Conservation (phyloP, 2,797 vertebrate genomes). For the Enteromius anoplus region DNA sequence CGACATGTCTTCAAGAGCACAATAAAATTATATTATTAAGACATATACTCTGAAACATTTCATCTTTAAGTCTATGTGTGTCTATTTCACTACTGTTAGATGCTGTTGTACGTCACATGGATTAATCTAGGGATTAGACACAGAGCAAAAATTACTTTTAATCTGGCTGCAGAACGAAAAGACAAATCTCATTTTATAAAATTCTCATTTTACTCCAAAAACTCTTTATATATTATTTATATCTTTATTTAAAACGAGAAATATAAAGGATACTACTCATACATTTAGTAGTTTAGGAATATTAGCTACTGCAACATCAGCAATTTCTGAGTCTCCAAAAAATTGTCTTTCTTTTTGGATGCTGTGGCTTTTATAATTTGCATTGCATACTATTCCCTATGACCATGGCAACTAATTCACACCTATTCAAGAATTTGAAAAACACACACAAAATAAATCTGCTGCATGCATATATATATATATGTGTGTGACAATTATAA, state of each 20-base stretch:
- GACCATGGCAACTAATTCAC: background rate
- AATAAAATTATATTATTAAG: background rate
- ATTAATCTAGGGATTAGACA: slow-evolving; percentile 55
- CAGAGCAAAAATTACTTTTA: slow-evolving; percentile 39
- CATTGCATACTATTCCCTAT: background rate
- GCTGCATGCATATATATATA: background rate
- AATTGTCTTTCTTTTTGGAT: background rate
- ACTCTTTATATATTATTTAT: background rate
- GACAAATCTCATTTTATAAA: slow-evolving; percentile 1
- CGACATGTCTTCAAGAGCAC: background rate
- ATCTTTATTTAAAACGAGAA: background rate
- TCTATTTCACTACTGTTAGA: slow-evolving; percentile 11
- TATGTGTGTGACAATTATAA: background rate
- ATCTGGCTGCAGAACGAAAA: slow-evolving; percentile 38
- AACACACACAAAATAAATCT: background rate
- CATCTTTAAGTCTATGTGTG: slow-evolving; percentile 11
- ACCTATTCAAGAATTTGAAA: no score
- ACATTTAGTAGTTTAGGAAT: background rate
- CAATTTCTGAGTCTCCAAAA: background rate
- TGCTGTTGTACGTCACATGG: slow-evolving; percentile 13
- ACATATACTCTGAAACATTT: background rate
- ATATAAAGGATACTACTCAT: background rate
- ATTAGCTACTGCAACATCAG: background rate
- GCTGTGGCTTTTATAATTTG: background rate
- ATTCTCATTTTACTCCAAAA: background rate